Conservation (phyloP, 2,797 vertebrate genomes). For the Hydrocynus forskahlii region DNA sequence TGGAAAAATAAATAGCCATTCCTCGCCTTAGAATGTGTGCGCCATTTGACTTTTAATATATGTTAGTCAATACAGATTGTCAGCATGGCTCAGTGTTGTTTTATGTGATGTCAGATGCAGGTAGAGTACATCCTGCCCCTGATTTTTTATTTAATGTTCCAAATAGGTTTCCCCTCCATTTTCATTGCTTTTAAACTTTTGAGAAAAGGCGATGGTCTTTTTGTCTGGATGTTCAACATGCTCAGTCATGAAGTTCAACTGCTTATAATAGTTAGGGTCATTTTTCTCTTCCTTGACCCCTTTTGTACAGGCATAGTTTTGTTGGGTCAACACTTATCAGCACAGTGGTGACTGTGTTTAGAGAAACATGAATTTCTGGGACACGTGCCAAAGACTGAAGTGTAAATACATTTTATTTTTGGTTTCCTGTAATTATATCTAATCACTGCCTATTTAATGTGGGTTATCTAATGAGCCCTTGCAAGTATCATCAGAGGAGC, state of each 20-base stretch:
- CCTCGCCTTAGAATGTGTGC: background rate
- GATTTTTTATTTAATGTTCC: background rate
- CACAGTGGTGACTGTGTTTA: slow-evolving; percentile 23
- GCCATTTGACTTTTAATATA: background rate
- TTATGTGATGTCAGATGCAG: background rate
- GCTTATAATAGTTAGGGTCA: background rate
- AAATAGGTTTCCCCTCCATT: background rate
- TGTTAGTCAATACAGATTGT: background rate
- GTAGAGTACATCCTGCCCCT: background rate
- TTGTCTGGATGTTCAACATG: background rate
- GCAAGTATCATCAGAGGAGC: slow-evolving; percentile 23
- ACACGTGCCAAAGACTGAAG: slow-evolving; percentile 5
- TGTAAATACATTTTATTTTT: slow-evolving; percentile 31
- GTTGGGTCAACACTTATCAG: slow-evolving; percentile 32
- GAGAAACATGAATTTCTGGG: slow-evolving; percentile 30
- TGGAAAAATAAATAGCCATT: background rate
- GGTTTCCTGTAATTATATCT: slow-evolving; percentile 42
- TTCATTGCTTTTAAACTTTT: background rate
- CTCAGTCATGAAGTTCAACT: slow-evolving; percentile 21
- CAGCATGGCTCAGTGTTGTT: background rate
- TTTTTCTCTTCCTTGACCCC: slow-evolving; percentile 24
- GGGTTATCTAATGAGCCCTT: slow-evolving; percentile 31
- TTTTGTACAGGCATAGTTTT: slow-evolving; percentile 13
- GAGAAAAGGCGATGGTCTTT: background rate
- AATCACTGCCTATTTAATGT: slow-evolving; percentile 37